Evolutionary conservation across 2,113 vertebrate genomes (phyloP).

Genomic region (rabbit (Oryctolagus cuniculus)): DNA sequence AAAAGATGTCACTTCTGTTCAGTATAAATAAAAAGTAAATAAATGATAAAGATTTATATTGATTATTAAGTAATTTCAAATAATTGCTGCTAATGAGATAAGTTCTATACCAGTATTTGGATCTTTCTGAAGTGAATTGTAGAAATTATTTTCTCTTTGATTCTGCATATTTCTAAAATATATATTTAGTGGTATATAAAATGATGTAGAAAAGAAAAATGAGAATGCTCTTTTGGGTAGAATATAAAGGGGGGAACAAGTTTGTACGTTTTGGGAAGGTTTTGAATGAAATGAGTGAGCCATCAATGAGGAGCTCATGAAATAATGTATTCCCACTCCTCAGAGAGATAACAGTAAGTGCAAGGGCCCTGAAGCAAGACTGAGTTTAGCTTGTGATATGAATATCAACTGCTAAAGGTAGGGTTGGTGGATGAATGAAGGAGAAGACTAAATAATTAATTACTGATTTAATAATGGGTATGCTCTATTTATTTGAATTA

Average conservation of each 20-base stretch:
- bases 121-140: constrained; percentile 57
- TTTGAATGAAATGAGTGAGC: background rate
- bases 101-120: background rate
- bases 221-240: background rate
- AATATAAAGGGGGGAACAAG: background rate
- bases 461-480: background rate
- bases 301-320: background rate
- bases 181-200: background rate
- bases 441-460: background rate
- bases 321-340: background rate
- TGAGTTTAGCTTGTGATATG: background rate
- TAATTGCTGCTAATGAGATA: background rate
- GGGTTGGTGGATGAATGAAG: background rate
- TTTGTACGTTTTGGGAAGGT: background rate
- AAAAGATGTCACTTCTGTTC: constrained; percentile 17
- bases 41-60: background rate
- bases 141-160: background rate
- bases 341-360: background rate
- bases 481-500: background rate
- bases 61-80: constrained; percentile 42
- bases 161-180: background rate
- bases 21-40: background rate
- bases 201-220: background rate
- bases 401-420: background rate
- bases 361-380: background rate